phyloP scores from a whole-genome alignment of 2,888 invertebrate genomes.

The Thecocarcelia acutangulata region DNA sequence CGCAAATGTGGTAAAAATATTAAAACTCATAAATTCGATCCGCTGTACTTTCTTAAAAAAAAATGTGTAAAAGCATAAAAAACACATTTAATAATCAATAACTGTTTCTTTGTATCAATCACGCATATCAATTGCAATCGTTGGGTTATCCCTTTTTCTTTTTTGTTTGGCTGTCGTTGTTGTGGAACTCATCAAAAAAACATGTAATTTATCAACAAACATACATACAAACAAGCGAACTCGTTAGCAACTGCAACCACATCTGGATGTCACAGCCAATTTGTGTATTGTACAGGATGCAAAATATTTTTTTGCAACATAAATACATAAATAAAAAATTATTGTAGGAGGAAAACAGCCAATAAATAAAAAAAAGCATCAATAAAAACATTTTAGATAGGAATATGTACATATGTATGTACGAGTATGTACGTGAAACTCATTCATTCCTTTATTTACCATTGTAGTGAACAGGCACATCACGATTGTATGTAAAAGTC shows the following conservation, averaged over 20 bases:
- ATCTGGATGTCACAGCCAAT: constrained; percentile 37
- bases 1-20: too few relatives aligned
- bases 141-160: neutral
- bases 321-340: neutral
- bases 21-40: too few relatives aligned
- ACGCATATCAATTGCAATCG: constrained; percentile 11
- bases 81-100: neutral
- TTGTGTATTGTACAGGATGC: constrained; percentile 10
- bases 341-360: neutral
- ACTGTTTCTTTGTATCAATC: neutral
- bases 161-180: neutral
- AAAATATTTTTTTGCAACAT: constrained; percentile 22
- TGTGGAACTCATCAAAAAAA: constrained; percentile 45
- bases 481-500: constrained; percentile 85
- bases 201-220: constrained; percentile 17
- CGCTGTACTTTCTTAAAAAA: neutral
- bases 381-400: constrained; percentile 6
- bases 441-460: constrained; percentile 73
- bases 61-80: neutral
- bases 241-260: constrained; percentile 32
- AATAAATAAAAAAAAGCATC: constrained; percentile 6
- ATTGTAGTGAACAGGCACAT: constrained; percentile 81
- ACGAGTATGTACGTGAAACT: too few relatives aligned
- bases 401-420: too few relatives aligned
- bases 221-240: neutral